Evolutionary conservation across 2,797 vertebrate species (phyloP), one percentile per base, ranked within the genome.

Genomic region (Tragelaphus eurycerus): DNA sequence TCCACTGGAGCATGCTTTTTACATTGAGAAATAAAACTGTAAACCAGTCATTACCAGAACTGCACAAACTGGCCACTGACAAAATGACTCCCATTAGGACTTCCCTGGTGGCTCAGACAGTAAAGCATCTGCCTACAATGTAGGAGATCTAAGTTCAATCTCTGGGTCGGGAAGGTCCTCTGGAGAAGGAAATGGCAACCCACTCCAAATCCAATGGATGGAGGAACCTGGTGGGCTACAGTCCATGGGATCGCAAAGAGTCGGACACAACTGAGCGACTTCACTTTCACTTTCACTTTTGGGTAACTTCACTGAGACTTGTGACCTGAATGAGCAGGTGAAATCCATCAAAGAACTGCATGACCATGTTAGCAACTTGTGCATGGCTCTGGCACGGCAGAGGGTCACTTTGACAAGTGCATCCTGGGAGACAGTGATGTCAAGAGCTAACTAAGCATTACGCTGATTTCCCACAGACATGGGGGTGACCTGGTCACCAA

Each of bases 181-280:
- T 62, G 60, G 60, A 15, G 60, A 62, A 62, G 60, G 29, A 31
- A 62, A 31, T 62, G 29, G 29, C 29, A 31, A 7, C 29, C 60
- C 60, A 60, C 60, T 62, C 60, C 60, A 6, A 62, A 62, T 16
- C 14, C 29, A 15, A 31, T 34, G 34, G 34, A 34, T 34, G 34
- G 34, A 34, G 34, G 34, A 38, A 38, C 27, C 27, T 60, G 27
- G 59, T 60, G 27, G 59, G 60, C 29, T 62, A 62, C 27, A 62
- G 60, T 62, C 60, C 60, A 15, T 4, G 29, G 60, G 29, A 29
- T 62, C 0, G 14, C 27, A 7, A 62, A 62, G 29, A 62, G 60
- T 62, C 0, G 0, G 60, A 31, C 60, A 62, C 60, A 2, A 31
- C 29, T 62, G 60, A 62, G 60, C 0, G 7, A 31, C 60, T 62